Base-by-base conservation (phyloP, 2,888 invertebrate species). In the Apocheima hispidaria region DNA sequence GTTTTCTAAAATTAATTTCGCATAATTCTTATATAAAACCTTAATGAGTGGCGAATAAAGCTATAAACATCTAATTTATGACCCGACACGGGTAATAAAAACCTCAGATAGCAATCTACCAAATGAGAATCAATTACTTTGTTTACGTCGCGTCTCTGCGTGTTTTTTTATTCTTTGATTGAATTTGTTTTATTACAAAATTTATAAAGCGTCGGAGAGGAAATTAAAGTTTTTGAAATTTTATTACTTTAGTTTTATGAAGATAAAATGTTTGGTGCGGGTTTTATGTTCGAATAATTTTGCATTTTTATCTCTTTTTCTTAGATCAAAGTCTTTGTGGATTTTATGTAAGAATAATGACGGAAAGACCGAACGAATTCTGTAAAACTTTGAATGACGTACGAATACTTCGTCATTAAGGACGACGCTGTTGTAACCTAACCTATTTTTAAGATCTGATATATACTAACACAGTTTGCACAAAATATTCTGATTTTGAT, bases 21-120 rank as follows among this genome's bases (percentile, higher is more conserved):
- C 85, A 87, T 90, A 88, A 87, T 85, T 83, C 80, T 81, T 81
- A 83, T 84, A 87, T 88, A 86, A 88, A 89, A 84, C 84, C 81
- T 85, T 89, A 90, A 90, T 90, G 88, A 88, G 87, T 83, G 83
- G 84, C 80, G 87, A 88, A 90, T 90, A 90, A 84, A 90, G 88
- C 84, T 74, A 89, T 90, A 90, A 88, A 89, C 73, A 60, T 63
- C 66, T 78, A 79, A 89, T 88, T 89, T 90, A 90, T 77, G 77
- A 74, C 66, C 74, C 62, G 71, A 60, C 58, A 69, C 68, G 70
- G 68, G 66, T 73, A 79, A 85, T 87, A 87, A 87, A 84, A 83
- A 80, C 73, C 73, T 68, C 66, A 68, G 79, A 82, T 81, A 75
- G 70, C 73, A 69, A 81, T 84, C 79, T 80, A 72, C 75, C 72